Conservation (phyloP, 2,797 vertebrate species). For the Poecilia picta region DNA sequence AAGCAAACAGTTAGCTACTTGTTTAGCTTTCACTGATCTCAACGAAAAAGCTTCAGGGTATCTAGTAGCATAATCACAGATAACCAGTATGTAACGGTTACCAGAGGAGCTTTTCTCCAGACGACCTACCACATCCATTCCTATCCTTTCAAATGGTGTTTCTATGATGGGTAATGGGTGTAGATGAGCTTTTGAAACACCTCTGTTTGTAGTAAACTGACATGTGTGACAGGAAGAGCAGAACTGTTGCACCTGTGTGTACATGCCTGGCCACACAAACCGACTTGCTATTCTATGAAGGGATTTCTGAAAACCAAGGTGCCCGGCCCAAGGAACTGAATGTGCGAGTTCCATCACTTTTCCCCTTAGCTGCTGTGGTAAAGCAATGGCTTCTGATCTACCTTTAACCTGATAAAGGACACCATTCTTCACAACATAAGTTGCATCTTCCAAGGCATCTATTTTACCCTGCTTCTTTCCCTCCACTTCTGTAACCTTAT, state of each 20-base stretch:
- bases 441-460: background rate
- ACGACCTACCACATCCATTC: slow-evolving; percentile 2
- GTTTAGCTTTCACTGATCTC: background rate
- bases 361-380: background rate
- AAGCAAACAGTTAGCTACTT: background rate
- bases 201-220: background rate
- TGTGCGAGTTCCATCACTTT: slow-evolving; percentile 10
- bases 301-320: slow-evolving; percentile 4
- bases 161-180: background rate
- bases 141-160: background rate
- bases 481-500: background rate
- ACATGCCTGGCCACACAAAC: background rate
- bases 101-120: background rate
- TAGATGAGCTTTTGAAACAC: background rate
- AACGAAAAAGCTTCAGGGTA: background rate
- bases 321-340: slow-evolving; percentile 4
- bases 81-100: background rate
- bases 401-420: background rate
- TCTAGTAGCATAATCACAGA: background rate
- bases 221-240: background rate
- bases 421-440: background rate
- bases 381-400: background rate
- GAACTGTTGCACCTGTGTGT: background rate
- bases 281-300: background rate
- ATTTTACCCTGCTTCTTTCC: background rate